Base-by-base conservation (phyloP, 2,113 vertebrate species). In the Osmerus mordax region DNA sequence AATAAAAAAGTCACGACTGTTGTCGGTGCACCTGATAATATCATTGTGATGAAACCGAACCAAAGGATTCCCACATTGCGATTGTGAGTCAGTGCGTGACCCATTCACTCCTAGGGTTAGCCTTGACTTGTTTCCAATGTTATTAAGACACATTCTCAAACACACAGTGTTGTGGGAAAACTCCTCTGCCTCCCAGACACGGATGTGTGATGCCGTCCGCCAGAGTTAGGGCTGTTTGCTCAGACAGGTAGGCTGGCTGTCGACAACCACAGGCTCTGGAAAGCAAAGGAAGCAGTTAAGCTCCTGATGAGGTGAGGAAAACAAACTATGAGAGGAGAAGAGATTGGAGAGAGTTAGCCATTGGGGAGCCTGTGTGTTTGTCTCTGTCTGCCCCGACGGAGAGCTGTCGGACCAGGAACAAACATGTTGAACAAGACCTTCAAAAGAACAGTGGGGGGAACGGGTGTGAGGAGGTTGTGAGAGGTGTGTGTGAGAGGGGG, bases 381-480 rank as follows among this genome's bases (percentile, higher is more conserved):
- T 73, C 77, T 47, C 18, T 76, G 67, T 78, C 74, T 75, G 73
- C 67, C 65, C 79, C 79, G 83, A 87, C 85, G 80, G 81, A 76
- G 86, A 82, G 76, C 83, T 87, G 87, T 88, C 88, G 91, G 86
- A 89, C 81, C 77, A 68, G 90, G 87, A 65, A 86, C 89, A 91
- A 91, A 90, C 87, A 87, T 71, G 82, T 90, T 81, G 87, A 90
- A 89, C 84, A 73, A 87, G 82, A 76, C 70, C 81, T 88, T 91
- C 84, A 89, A 88, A 91, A 85, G 85, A 77, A 75, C 9, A 47
- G 41, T 28, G 41, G 41, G 41, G 41, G 32, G 32, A 36, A 1
- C 5, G 71, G 65, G 65, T 61, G 65, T 25, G 28, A 47, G 29
- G 4, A 7, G 6, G 15, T 19, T 67, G 51, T 59, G 47, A 4